Conservation (phyloP, 2,888 invertebrate species). For the Dusona sp. region DNA sequence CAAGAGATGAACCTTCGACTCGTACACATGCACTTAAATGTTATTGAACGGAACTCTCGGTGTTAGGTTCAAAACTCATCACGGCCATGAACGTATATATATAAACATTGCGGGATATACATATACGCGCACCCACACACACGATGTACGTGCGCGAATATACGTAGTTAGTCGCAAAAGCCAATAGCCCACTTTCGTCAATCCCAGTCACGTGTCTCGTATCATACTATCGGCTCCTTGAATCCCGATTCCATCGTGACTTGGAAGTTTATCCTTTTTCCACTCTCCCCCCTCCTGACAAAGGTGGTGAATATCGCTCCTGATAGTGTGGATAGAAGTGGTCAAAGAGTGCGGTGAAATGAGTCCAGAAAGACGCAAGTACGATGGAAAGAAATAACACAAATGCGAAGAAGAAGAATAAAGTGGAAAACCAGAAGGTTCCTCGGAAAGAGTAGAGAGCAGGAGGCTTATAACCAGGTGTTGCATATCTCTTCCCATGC, state of each 20-base stretch:
- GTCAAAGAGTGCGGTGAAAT: conserved; percentile 4
- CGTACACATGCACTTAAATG: conserved; percentile 27
- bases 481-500: conserved; percentile 55
- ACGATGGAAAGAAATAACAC: conserved; percentile 26
- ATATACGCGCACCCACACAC: neutral
- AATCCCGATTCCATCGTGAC: conserved; percentile 64
- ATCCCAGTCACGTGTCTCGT: conserved; percentile 64
- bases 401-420: conserved; percentile 61
- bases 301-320: conserved; percentile 50
- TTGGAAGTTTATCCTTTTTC: conserved; percentile 57
- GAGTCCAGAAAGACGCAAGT: neutral
- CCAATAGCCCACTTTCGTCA: conserved; percentile 50
- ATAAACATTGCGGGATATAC: neutral
- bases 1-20: conserved; percentile 66
- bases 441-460: neutral
- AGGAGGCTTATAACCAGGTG: conserved; percentile 50
- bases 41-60: conserved; percentile 54
- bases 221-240: conserved; percentile 62
- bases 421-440: conserved; percentile 33
- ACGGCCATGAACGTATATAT: neutral
- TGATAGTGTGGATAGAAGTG: conserved; percentile 31
- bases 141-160: neutral
- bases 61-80: conserved; percentile 61
- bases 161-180: conserved; percentile 21
- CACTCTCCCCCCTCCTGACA: neutral